These are phyloP conservation scores for Baronia brevicornis DNA, from an alignment of 2,888 invertebrate genomes.

Conservation along the genomic window DNA sequence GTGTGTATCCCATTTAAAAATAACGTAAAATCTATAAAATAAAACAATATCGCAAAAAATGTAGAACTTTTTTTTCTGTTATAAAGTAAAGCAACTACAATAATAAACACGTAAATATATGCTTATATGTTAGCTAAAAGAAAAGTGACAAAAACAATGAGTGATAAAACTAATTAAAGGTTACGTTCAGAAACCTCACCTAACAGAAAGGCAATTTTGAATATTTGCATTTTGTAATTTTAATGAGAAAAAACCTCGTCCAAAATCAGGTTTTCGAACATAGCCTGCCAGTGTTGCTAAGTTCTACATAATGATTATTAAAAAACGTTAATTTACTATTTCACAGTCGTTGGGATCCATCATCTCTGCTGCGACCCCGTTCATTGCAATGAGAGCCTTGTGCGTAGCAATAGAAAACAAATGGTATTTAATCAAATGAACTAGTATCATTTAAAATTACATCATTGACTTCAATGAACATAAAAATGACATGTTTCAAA, in stretches of 20 bases:
- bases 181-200: constrained; percentile 72
- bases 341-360: constrained; percentile 55
- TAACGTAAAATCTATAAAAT: constrained; percentile 9
- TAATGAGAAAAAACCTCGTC: constrained; percentile 16
- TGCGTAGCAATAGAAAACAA: constrained; percentile 59
- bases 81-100: constrained; percentile 24
- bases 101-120: constrained; percentile 20
- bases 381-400: constrained; percentile 67
- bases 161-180: constrained; percentile 34
- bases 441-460: too few relatives aligned
- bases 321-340: constrained; percentile 49
- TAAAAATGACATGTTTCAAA: too few relatives aligned
- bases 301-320: constrained; percentile 38
- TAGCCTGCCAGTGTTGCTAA: constrained; percentile 61
- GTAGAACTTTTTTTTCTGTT: constrained; percentile 11
- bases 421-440: constrained; percentile 29
- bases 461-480: too few relatives aligned
- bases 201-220: constrained; percentile 30
- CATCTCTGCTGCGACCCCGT: constrained; percentile 62
- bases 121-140: constrained; percentile 23
- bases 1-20: too few relatives aligned
- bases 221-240: constrained; percentile 14
- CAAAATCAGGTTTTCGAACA: constrained; percentile 66
- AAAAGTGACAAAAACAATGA: constrained; percentile 20
- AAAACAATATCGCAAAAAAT: constrained; percentile 15